Conservation (phyloP, 2,888 invertebrate genomes). For the Tetrapedia diversipes region DNA sequence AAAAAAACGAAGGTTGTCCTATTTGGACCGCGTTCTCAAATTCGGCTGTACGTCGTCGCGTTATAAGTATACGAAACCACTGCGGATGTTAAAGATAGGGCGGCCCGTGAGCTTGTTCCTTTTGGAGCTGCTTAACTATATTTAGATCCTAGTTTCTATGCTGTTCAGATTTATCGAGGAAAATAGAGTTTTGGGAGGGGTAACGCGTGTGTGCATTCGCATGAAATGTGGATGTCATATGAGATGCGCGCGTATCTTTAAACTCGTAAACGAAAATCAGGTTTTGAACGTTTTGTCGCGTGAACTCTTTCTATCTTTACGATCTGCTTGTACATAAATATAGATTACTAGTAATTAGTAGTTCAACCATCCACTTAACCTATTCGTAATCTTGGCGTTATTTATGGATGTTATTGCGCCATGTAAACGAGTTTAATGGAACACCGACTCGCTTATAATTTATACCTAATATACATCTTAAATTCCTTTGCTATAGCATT, state of each 20-base stretch:
- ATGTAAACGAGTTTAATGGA: background rate
- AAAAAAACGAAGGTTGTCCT: background rate
- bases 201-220: no score
- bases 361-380: background rate
- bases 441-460: no score
- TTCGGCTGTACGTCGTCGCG: background rate
- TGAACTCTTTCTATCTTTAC: no score
- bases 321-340: background rate
- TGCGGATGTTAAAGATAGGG: conserved; percentile 5
- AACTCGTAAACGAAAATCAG: background rate
- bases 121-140: conserved; percentile 10
- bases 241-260: no score
- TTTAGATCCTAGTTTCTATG: background rate
- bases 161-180: background rate
- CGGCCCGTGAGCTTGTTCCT: conserved; percentile 2
- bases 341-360: background rate
- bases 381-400: background rate
- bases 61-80: background rate
- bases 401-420: background rate
- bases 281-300: background rate
- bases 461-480: no score
- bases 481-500: no score
- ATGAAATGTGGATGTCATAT: no score
- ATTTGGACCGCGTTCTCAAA: conserved; percentile 9
- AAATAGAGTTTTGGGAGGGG: background rate